Base-by-base conservation (phyloP, 2,113 vertebrate genomes). In the Hippocampus barbouri region DNA sequence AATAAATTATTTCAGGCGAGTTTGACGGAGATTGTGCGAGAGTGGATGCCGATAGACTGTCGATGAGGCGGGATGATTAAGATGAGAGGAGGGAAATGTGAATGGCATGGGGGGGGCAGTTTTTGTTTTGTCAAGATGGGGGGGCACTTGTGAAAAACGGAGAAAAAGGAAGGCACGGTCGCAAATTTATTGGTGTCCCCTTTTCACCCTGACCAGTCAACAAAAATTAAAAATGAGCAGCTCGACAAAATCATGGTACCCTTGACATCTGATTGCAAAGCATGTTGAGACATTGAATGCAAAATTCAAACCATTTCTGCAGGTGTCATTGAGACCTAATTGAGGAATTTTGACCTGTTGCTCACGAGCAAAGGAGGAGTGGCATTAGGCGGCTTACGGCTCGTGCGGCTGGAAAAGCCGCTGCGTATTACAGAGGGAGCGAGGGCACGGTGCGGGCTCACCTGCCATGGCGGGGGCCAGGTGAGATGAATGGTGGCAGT, bases 1-100 rank as follows among this genome's bases (percentile, higher is more conserved):
- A 88, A 81, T 85, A 89, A 86, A 90, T 88, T 85, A 86, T 89
- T 84, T 72, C 72, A 78, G 78, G 76, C 76, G 74, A 78, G 72
- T 83, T 69, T 79, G 76, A 88, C 70, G 38, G 21, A 86, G 84
- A 83, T 66, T 9, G 62, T 68, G 73, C 30, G 73, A 69, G 66
- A 0, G 64, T 54, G 77, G 64, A 70, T 79, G 80, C 77, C 81
- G 63, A 69, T 47, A 0, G 77, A 88, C 80, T 89, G 71, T 53
- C 75, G 83, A 88, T 89, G 68, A 69, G 41, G 4, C 21, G 62
- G 67, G 38, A 76, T 60, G 21, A 69, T 57, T 57, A 51, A 34
- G 23, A 4, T 5, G 41, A 27, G 14, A 49, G 41, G 65, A 57
- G 40, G 34, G 18, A 70, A 21, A 45, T 47, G 64, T 73, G 72